Evolutionary conservation across 1,140 invertebrate species (phyloP).

Genomic region (Capitella teleta): DNA sequence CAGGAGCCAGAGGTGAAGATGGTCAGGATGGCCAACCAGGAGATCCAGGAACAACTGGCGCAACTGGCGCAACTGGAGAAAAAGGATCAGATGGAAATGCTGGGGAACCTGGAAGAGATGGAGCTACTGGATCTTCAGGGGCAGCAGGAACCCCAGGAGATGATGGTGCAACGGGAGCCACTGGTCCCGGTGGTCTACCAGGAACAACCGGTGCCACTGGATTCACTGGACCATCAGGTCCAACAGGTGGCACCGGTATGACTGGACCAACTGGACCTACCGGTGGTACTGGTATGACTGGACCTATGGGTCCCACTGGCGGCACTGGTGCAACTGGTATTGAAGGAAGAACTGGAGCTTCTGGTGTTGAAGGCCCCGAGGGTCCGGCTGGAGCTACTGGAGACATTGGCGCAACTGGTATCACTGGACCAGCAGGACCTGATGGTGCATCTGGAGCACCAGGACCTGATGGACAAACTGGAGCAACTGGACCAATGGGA

Average conservation of each 20-base stretch:
- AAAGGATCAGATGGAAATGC: no score
- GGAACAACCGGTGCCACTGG: conserved; percentile 1
- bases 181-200: neutral
- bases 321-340: neutral
- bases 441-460: neutral
- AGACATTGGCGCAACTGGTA: neutral
- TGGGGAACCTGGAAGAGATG: neutral
- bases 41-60: neutral
- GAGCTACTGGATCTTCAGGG: neutral
- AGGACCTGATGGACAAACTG: neutral
- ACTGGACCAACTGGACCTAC: no score
- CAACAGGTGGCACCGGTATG: neutral
- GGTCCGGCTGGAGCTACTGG: neutral
- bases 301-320: neutral
- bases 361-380: neutral
- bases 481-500: neutral
- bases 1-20: conserved; percentile 2
- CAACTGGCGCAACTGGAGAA: no score
- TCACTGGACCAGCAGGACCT: neutral
- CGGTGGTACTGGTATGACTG: neutral
- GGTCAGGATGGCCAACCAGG: neutral
- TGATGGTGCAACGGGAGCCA: no score
- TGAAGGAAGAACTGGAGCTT: neutral
- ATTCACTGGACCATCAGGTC: neutral
- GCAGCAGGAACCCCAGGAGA: neutral